Conservation (phyloP, 2,113 vertebrate genomes). For the Ammodytes dubius region DNA sequence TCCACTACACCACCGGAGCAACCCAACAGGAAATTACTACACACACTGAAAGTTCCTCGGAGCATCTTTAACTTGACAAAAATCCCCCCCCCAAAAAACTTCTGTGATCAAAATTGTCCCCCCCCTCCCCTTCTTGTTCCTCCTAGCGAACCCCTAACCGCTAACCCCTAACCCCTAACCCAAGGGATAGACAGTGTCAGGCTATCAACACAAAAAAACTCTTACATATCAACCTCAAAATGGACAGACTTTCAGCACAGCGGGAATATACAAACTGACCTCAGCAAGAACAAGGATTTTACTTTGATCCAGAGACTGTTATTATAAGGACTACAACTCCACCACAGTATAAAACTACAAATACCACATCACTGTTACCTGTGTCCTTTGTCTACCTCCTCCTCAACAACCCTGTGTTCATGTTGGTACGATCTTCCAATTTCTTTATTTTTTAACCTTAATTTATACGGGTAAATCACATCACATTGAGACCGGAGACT, state of each 20-base stretch:
- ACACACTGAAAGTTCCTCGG: too few species aligned
- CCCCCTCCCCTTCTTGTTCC: slow-evolving; percentile 40
- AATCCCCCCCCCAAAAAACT: too few species aligned
- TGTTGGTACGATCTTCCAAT: background rate
- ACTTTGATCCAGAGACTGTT: slow-evolving; percentile 57
- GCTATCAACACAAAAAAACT: slow-evolving; percentile 34
- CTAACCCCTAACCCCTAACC: slow-evolving; percentile 6
- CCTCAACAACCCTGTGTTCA: slow-evolving; percentile 52
- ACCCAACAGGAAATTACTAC: too few species aligned
- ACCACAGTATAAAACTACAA: slow-evolving; percentile 65
- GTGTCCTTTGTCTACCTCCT: slow-evolving; percentile 81
- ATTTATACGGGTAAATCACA: too few species aligned
- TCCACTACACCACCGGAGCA: too few species aligned
- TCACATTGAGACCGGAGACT: too few species aligned
- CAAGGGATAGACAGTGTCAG: slow-evolving; percentile 21
- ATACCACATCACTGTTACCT: slow-evolving; percentile 77
- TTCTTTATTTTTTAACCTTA: too few species aligned
- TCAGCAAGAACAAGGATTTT: slow-evolving; percentile 46
- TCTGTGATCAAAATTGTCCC: slow-evolving; percentile 28
- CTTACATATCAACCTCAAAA: slow-evolving; percentile 48
- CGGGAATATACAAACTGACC: slow-evolving; percentile 51
- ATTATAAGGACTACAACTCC: slow-evolving; percentile 59
- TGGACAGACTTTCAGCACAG: slow-evolving; percentile 6
- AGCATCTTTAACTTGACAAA: too few species aligned
- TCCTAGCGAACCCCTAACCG: slow-evolving; percentile 32